Percentiles rank a stretch among this genome's conserved stretches.
phyloP scores from a whole-genome alignment of 2,113 vertebrate species.

The Melanotaenia duboulayi region DNA sequence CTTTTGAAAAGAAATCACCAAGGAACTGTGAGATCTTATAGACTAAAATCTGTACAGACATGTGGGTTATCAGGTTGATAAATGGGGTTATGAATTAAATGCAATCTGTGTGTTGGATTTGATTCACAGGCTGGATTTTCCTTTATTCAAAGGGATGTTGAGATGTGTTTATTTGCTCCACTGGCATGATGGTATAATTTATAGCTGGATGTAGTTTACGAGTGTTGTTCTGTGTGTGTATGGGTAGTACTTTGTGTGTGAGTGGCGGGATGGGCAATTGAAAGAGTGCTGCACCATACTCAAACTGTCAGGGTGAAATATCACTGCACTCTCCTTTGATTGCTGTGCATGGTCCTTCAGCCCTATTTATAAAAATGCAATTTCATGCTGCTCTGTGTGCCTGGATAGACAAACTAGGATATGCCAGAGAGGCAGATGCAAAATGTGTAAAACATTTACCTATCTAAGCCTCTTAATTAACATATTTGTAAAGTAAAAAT shows the following conservation, averaged over 20 bases:
- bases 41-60: constrained; percentile 8
- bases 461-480: constrained; percentile 15
- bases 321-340: constrained; percentile 77
- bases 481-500: constrained; percentile 7
- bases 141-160: constrained; percentile 38
- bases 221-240: constrained; percentile 23
- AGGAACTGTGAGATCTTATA: constrained; percentile 1
- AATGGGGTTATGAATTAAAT: constrained; percentile 53
- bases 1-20: not conserved
- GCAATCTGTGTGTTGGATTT: constrained; percentile 44
- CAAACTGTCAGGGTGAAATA: constrained; percentile 77
- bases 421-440: constrained; percentile 56
- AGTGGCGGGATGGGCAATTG: constrained; percentile 25
- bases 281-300: constrained; percentile 48
- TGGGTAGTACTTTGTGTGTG: constrained; percentile 8
- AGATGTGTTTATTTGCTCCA: constrained; percentile 66
- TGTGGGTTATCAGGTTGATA: constrained; percentile 30
- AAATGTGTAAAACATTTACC: constrained; percentile 22
- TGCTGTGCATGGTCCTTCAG: constrained; percentile 68
- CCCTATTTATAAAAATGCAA: constrained; percentile 81
- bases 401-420: constrained; percentile 42
- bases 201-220: constrained; percentile 66
- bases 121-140: constrained; percentile 39
- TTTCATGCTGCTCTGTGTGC: constrained; percentile 60
- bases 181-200: constrained; percentile 58